Percentiles rank a stretch among this genome's conserved stretches.
phyloP scores from a whole-genome alignment of 1,140 invertebrate genomes.

The Hydropsyche tenuis region DNA sequence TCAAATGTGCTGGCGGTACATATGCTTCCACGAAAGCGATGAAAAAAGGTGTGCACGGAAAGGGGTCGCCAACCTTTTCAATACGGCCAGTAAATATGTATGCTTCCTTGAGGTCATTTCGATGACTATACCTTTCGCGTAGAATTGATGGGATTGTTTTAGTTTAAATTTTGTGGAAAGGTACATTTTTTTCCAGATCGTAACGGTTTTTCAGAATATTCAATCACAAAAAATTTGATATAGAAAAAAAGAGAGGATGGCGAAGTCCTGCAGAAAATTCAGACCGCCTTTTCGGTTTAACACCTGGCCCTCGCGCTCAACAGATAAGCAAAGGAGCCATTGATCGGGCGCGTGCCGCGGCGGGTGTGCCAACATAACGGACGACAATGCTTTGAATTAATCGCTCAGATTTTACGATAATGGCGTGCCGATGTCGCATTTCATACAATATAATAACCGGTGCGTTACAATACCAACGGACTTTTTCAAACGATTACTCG shows the following conservation, averaged over 20 bases:
- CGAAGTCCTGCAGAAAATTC: conserved; percentile 21
- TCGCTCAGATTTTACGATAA: conserved; percentile 44
- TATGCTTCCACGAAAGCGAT: conserved; percentile 21
- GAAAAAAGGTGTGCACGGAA: conserved; percentile 25
- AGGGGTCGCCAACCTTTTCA: conserved; percentile 33
- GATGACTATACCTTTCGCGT: too few species aligned
- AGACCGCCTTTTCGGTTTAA: conserved; percentile 18
- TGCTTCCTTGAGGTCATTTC: too few species aligned
- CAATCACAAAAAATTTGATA: background rate
- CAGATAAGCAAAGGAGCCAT: conserved; percentile 34
- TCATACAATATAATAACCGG: too few species aligned
- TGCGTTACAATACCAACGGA: too few species aligned
- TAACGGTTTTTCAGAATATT: too few species aligned
- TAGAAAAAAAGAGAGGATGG: background rate
- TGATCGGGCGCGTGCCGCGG: conserved; percentile 34
- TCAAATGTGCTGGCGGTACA: conserved; percentile 31
- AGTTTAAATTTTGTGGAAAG: too few species aligned
- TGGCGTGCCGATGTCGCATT: too few species aligned
- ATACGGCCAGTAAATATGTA: too few species aligned
- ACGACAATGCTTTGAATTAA: conserved; percentile 32
- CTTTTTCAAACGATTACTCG: too few species aligned
- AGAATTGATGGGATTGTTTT: too few species aligned
- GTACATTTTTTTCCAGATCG: too few species aligned
- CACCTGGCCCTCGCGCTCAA: conserved; percentile 28
- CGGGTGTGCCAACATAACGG: conserved; percentile 18